These are phyloP conservation scores for Tapirus terrestris DNA, from an alignment of 2,113 vertebrate genomes.

Conservation along the genomic window DNA sequence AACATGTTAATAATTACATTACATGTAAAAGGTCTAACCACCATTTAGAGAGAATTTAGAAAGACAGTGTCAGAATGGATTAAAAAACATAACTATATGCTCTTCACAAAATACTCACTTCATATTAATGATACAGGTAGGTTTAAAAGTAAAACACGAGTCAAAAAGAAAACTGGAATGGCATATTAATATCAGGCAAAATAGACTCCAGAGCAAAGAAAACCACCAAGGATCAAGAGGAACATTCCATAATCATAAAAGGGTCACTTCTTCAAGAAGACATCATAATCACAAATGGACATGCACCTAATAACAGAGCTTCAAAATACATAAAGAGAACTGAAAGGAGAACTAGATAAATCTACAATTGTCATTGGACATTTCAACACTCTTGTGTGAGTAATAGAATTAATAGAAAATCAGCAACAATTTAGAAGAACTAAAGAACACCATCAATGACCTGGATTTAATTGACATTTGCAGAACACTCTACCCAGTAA, in stretches of 20 bases:
- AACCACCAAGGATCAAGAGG: neutral
- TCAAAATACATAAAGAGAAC: too few relatives aligned
- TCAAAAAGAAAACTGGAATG: neutral
- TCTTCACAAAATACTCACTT: neutral
- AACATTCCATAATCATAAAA: neutral
- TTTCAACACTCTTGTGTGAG: neutral
- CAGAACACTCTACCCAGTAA: neutral
- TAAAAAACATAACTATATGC: neutral
- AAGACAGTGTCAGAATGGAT: too few relatives aligned
- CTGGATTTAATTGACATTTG: neutral
- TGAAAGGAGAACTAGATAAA: neutral
- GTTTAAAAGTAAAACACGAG: neutral
- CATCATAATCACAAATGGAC: neutral
- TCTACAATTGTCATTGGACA: neutral
- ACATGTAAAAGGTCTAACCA: neutral
- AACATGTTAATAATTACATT: neutral
- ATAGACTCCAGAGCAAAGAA: neutral
- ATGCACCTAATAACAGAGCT: neutral
- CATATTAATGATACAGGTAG: neutral
- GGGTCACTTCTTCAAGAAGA: neutral
- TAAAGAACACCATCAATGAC: neutral
- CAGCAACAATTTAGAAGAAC: neutral
- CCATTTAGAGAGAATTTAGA: neutral
- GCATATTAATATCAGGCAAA: neutral
- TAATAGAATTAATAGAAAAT: neutral